A percentile compares a stretch with the other conserved stretches of the same genome.
Conservation (phyloP, 2,888 invertebrate species). For the Luperina nickerlii region DNA sequence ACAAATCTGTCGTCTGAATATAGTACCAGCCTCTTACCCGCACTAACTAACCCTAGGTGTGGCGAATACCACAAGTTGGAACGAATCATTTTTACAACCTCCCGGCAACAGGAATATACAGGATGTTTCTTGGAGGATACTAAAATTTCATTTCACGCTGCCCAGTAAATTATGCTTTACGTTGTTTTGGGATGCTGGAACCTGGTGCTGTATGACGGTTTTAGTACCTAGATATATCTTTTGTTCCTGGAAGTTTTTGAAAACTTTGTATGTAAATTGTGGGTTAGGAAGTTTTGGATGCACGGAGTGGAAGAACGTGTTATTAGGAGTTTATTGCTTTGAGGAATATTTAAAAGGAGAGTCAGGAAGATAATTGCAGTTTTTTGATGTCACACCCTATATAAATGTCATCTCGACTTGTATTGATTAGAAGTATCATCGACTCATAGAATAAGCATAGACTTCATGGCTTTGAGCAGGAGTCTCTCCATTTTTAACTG, state of each 20-base stretch:
- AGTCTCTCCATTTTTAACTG: neutral
- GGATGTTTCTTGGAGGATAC: conserved; percentile 61
- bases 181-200: conserved; percentile 38
- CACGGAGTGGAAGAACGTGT: neutral
- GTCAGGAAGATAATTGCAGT: no score
- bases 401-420: neutral
- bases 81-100: conserved; percentile 76
- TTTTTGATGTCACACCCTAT: neutral
- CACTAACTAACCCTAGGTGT: conserved; percentile 59
- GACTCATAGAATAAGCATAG: neutral
- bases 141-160: conserved; percentile 68
- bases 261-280: conserved; percentile 41
- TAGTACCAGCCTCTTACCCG: conserved; percentile 41
- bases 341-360: neutral
- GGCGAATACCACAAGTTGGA: conserved; percentile 70
- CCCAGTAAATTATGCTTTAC: conserved; percentile 58
- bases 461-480: no score
- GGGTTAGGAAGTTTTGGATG: conserved; percentile 23
- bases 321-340: conserved; percentile 11
- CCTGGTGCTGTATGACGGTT: conserved; percentile 25
- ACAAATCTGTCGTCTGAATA: conserved; percentile 46
- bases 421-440: neutral
- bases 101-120: conserved; percentile 52
- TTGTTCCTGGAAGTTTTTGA: conserved; percentile 37
- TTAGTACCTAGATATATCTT: conserved; percentile 53